Conservation (phyloP, 2,797 vertebrate species). For the Poliocrania exsul region DNA sequence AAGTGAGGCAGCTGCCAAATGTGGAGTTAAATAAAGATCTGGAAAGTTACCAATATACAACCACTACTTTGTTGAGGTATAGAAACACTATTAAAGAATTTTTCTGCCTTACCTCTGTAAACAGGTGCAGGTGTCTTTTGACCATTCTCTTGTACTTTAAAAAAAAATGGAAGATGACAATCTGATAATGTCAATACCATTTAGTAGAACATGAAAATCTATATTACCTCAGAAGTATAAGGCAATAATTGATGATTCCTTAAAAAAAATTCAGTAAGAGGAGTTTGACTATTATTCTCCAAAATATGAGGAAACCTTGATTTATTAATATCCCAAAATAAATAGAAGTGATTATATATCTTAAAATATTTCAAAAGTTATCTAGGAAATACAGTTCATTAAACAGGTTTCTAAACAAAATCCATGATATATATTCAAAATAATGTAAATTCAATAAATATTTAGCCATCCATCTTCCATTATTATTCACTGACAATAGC, state of each 20-base stretch:
- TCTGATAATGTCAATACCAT: not conserved
- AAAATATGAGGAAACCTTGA: not conserved
- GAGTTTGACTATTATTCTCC: not conserved
- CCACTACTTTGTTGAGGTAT: not conserved
- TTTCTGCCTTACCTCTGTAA: not conserved
- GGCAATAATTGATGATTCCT: not conserved
- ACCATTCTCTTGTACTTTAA: not conserved
- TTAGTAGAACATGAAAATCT: not conserved
- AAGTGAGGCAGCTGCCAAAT: not conserved
- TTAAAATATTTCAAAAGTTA: slow-evolving; percentile 8
- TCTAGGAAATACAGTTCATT: not conserved
- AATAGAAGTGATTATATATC: not conserved
- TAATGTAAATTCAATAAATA: not conserved
- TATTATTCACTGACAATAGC: not conserved
- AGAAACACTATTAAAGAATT: not conserved
- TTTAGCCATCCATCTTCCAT: not conserved
- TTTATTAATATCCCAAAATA: not conserved
- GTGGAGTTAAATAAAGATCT: not conserved
- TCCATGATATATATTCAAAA: not conserved
- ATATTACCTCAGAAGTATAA: not conserved
- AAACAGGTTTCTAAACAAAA: not conserved
- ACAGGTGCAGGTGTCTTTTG: not conserved
- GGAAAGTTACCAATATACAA: not conserved
- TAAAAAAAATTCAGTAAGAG: not conserved
- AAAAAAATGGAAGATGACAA: not conserved